Evolutionary conservation across 2,113 vertebrate species (phyloP).

Genomic region (Myrmecobius fasciatus): DNA sequence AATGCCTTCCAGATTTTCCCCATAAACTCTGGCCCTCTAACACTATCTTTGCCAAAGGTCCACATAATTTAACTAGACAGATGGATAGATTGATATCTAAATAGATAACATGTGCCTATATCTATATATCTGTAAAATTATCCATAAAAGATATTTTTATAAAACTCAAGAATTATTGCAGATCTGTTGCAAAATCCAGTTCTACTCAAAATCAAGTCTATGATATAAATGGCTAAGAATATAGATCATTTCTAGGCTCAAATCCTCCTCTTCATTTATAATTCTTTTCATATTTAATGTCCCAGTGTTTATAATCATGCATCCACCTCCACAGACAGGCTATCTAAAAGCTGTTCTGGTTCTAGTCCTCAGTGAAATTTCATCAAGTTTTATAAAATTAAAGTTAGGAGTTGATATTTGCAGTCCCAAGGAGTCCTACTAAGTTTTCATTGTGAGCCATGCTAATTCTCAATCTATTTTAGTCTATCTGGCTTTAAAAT

Average conservation of each 20-base stretch:
- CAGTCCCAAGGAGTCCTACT: not conserved
- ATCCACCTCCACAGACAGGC: not conserved
- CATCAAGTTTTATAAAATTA: not conserved
- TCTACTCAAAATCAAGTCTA: not conserved
- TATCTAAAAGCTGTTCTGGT: not conserved
- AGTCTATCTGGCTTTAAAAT: not conserved
- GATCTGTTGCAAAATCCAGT: not conserved
- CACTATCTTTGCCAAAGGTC: not conserved
- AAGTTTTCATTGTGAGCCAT: not conserved
- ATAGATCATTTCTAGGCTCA: not conserved
- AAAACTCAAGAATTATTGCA: not conserved
- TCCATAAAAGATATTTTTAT: not conserved
- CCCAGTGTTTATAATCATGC: not conserved
- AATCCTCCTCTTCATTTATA: not conserved
- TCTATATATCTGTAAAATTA: not conserved
- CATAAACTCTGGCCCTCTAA: not conserved
- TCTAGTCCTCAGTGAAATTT: not conserved
- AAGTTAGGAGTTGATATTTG: not conserved
- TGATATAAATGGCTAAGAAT: not conserved
- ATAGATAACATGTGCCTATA: not conserved
- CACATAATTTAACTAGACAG: not conserved
- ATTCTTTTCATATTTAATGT: not conserved
- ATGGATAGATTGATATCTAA: not conserved
- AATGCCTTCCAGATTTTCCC: not conserved
- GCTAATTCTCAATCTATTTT: not conserved